A percentile compares a stretch with the other conserved stretches of the same genome.
Evolutionary conservation across 2,113 vertebrate genomes (phyloP).

Genomic region (Pedionomus torquatus): DNA sequence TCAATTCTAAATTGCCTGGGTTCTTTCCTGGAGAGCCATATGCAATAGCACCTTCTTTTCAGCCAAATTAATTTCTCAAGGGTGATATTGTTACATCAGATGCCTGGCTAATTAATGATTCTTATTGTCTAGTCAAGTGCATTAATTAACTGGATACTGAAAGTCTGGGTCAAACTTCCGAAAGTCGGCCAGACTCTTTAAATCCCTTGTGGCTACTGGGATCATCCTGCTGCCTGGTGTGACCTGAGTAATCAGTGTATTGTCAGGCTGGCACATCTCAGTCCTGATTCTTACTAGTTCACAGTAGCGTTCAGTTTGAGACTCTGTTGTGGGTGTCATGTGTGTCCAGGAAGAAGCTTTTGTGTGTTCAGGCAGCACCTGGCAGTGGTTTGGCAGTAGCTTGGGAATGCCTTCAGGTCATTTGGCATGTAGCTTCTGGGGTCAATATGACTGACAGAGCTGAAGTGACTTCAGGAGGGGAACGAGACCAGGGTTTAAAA

Average conservation of each 20-base stretch:
- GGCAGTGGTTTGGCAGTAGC: not conserved
- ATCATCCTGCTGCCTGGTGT: constrained; percentile 14
- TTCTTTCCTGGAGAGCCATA: not conserved
- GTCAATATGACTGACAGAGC: not conserved
- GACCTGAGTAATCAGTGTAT: not conserved
- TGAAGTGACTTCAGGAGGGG: not conserved
- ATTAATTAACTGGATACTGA: not conserved
- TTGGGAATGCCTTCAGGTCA: not conserved
- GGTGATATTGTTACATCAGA: not conserved
- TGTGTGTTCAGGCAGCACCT: not conserved
- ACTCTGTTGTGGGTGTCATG: not conserved
- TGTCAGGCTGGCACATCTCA: not conserved
- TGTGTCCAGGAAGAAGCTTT: not conserved
- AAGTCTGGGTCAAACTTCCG: constrained; percentile 38
- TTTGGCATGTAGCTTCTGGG: not conserved
- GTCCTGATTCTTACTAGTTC: not conserved
- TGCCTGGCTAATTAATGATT: not conserved
- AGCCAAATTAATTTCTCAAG: not conserved
- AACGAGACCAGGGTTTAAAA: not conserved
- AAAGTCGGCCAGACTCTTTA: constrained; percentile 23
- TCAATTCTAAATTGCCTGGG: not conserved
- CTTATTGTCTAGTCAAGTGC: not conserved
- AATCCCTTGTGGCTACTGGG: constrained; percentile 11
- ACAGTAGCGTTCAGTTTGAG: not conserved
- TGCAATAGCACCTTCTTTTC: not conserved